Conservation (phyloP, 2,797 vertebrate species). For the Uromys caudimaculatus region DNA sequence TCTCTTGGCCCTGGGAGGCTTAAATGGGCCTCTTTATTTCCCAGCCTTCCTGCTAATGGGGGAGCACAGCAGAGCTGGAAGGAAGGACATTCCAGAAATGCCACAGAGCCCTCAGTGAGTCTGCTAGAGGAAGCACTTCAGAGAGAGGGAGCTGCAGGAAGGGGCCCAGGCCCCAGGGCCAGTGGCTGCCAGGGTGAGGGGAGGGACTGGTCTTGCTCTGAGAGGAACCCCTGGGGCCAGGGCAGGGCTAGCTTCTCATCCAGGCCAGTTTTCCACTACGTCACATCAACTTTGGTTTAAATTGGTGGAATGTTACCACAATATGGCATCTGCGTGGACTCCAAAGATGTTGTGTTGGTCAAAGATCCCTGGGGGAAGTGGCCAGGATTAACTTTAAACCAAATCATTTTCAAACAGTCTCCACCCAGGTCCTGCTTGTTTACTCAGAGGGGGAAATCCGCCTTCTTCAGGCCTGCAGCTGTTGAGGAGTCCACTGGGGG, state of each 20-base stretch:
- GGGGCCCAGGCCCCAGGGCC: neutral
- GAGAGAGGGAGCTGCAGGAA: neutral
- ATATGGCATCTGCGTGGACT: neutral
- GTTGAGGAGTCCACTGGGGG: neutral
- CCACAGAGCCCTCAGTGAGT: constrained; percentile 64
- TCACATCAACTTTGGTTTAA: neutral
- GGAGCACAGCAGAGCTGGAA: constrained; percentile 14
- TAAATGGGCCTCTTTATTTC: constrained; percentile 69
- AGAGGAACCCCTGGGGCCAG: neutral
- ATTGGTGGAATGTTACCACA: neutral
- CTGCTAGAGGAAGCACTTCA: constrained; percentile 23
- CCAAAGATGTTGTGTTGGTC: neutral
- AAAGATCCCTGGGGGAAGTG: neutral
- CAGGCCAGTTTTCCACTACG: neutral
- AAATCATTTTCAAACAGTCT: constrained; percentile 24
- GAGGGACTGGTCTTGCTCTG: neutral
- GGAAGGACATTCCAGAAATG: constrained; percentile 80
- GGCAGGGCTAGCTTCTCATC: neutral
- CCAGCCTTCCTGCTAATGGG: constrained; percentile 35
- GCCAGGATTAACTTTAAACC: constrained; percentile 17
- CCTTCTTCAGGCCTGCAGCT: neutral
- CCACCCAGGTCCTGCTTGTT: neutral
- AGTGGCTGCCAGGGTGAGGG: neutral
- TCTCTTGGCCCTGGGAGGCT: neutral
- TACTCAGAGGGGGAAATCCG: neutral